These are phyloP conservation scores for Hanleya hanleyi DNA, from an alignment of 2,888 invertebrate species.

Conservation along the genomic window DNA sequence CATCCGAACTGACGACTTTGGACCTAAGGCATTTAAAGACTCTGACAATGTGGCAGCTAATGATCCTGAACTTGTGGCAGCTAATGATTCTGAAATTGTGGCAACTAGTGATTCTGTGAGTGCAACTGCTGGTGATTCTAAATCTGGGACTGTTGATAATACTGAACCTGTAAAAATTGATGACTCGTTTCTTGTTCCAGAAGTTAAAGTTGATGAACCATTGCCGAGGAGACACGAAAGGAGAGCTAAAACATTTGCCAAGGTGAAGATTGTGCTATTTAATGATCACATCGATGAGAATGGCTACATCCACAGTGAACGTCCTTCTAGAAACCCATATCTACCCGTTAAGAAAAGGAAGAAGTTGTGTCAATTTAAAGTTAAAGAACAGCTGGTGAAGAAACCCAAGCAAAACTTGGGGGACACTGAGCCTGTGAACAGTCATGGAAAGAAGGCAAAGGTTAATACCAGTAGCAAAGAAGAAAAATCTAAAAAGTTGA, in stretches of 20 bases:
- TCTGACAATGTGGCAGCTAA: too few species aligned
- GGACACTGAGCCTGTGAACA: neutral
- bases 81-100: too few species aligned
- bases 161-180: too few species aligned
- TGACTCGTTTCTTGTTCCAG: too few species aligned
- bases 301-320: neutral
- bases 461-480: neutral
- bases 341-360: neutral
- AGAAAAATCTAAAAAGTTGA: too few species aligned
- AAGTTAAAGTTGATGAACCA: too few species aligned
- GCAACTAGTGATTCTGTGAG: too few species aligned
- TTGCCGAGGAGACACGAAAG: neutral
- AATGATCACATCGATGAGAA: neutral
- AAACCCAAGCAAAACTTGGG: neutral
- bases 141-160: too few species aligned
- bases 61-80: too few species aligned
- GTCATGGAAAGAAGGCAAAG: neutral
- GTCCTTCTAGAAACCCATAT: neutral
- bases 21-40: too few species aligned
- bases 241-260: neutral
- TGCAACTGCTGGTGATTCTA: too few species aligned
- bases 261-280: neutral
- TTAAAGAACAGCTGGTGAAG: neutral
- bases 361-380: conserved; percentile 1
- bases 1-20: too few species aligned